Percentiles rank a stretch among this genome's conserved stretches.
phyloP scores from a whole-genome alignment of 2,113 vertebrate species.

The Phyllostomus hastatus region DNA sequence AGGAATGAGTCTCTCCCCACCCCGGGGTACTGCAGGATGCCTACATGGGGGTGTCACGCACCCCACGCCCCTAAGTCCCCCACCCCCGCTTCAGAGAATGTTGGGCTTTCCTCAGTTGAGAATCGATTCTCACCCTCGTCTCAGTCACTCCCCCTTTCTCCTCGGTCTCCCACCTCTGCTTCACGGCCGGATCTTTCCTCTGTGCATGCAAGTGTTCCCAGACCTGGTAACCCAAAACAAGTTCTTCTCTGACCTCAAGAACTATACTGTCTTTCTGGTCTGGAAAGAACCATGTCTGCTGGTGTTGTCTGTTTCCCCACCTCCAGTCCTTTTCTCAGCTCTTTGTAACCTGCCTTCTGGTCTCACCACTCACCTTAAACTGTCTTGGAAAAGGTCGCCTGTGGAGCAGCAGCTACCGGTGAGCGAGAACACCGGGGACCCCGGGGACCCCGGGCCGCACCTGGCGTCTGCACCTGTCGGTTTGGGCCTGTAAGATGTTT shows the following conservation, averaged over 20 bases:
- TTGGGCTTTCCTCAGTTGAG: not conserved
- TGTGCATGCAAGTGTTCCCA: not conserved
- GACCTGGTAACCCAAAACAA: not conserved
- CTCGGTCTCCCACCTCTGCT: not conserved
- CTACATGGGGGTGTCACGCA: not conserved
- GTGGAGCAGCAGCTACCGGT: fast-evolving
- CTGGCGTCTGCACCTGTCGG: not conserved
- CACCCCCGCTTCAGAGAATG: not conserved
- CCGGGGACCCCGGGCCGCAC: fast-evolving
- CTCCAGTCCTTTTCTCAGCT: not conserved
- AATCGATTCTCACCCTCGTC: not conserved
- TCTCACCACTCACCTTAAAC: not conserved
- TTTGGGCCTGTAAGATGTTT: not conserved
- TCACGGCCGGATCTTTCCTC: not conserved
- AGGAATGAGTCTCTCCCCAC: not conserved
- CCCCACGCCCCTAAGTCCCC: fast-evolving
- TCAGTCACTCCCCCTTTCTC: not conserved
- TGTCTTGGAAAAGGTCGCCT: not conserved
- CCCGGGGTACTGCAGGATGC: not conserved
- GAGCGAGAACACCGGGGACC: not conserved
- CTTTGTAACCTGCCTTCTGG: not conserved
- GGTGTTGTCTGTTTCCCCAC: not conserved
- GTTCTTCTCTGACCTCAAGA: not conserved
- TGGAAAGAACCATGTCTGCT: not conserved
- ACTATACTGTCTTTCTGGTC: not conserved